Evolutionary conservation across 1,140 invertebrate species (phyloP).

Genomic region (Drusus annulatus): DNA sequence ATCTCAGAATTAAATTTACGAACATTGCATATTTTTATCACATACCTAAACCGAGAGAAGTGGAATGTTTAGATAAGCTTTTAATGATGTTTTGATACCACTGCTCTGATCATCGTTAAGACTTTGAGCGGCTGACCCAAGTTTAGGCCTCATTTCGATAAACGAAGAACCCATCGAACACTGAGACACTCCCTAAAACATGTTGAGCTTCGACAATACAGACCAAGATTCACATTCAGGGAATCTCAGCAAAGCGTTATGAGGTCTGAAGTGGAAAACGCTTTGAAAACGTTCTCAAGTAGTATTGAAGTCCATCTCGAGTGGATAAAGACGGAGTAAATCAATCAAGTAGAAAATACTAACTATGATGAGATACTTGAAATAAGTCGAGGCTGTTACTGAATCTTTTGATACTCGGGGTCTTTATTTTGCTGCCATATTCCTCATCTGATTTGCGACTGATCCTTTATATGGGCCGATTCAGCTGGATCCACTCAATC

Average conservation of each 20-base stretch:
- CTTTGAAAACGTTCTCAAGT: constrained; percentile 24
- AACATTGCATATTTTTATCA: too few species aligned
- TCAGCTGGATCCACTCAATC: constrained; percentile 56
- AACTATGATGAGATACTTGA: background rate
- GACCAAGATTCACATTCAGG: constrained; percentile 4
- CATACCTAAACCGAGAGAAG: too few species aligned
- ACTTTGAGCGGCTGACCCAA: too few species aligned
- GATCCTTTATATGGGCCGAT: constrained; percentile 21
- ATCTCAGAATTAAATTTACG: too few species aligned
- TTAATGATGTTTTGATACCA: too few species aligned
- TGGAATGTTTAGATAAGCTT: too few species aligned
- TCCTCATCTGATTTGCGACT: constrained; percentile 1
- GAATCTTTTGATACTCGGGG: constrained; percentile 6
- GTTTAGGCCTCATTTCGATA: too few species aligned
- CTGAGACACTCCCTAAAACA: background rate
- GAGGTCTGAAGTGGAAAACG: constrained; percentile 27
- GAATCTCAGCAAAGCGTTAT: constrained; percentile 25
- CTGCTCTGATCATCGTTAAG: too few species aligned
- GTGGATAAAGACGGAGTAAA: background rate
- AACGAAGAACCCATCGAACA: too few species aligned
- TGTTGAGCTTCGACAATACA: background rate
- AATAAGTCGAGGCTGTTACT: background rate
- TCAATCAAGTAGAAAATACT: constrained; percentile 7
- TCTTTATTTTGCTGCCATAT: constrained; percentile 18
- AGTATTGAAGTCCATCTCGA: constrained; percentile 5